Conservation (phyloP, 2,113 vertebrate species). For the Puntigrus tetrazona region DNA sequence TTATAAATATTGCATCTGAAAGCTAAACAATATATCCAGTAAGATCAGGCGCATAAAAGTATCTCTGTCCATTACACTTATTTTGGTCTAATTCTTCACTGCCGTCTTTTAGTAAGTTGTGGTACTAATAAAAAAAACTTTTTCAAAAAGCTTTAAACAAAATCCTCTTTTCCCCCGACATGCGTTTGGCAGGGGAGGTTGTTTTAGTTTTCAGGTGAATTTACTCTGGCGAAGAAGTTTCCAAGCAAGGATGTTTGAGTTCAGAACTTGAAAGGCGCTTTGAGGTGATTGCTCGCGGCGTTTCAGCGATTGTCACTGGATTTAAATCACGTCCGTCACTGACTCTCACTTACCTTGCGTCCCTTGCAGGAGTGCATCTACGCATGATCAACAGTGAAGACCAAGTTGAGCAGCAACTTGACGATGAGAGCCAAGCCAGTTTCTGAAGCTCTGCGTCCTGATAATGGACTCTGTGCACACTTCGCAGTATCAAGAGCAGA, state of each 20-base stretch:
- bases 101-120: too few species aligned
- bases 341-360: not conserved
- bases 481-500: conserved; percentile 93
- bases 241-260: conserved; percentile 97
- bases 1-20: too few species aligned
- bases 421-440: conserved; percentile 96
- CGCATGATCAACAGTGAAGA: conserved; percentile 97
- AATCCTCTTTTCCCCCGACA: not conserved
- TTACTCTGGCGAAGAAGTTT: conserved; percentile 95
- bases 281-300: conserved; percentile 79
- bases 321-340: not conserved
- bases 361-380: conserved; percentile 90
- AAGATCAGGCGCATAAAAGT: too few species aligned
- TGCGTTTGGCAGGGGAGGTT: not conserved
- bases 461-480: conserved; percentile 96
- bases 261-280: conserved; percentile 99
- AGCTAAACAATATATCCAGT: too few species aligned
- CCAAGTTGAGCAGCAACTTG: conserved; percentile 99
- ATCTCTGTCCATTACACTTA: too few species aligned
- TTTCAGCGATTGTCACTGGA: not conserved
- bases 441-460: conserved; percentile 85
- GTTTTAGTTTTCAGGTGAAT: conserved; percentile 80
- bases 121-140: too few species aligned
- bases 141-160: too few species aligned
- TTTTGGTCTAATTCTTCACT: too few species aligned